phyloP scores from a whole-genome alignment of 2,888 invertebrate species.

The Cephus rjabovi region DNA sequence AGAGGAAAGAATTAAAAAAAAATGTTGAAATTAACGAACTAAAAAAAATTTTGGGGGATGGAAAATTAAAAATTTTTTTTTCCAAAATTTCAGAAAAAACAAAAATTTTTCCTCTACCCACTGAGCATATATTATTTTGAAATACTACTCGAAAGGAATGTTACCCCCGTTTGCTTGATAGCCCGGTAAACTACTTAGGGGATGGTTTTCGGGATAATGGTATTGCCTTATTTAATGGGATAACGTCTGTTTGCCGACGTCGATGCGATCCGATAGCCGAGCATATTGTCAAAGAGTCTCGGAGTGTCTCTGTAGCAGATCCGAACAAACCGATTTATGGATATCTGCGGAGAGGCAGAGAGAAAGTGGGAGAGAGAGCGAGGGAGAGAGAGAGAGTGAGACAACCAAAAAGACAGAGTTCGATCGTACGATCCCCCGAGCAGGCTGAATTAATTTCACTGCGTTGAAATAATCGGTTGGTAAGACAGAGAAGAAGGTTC shows the following conservation, averaged over 20 bases:
- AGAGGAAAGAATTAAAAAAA: neutral
- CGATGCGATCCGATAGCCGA: neutral
- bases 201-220: neutral
- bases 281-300: neutral
- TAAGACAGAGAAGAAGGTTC: slow-evolving; percentile 40
- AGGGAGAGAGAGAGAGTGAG: neutral
- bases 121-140: neutral
- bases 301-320: neutral
- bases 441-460: slow-evolving; percentile 29
- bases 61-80: too few relatives aligned
- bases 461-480: slow-evolving; percentile 27
- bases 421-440: slow-evolving; percentile 18
- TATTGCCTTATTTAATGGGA: neutral
- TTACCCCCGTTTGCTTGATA: neutral
- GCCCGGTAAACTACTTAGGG: neutral
- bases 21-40: neutral
- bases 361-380: neutral
- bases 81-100: too few relatives aligned
- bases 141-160: neutral
- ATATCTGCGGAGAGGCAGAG: neutral
- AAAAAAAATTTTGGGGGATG: too few relatives aligned
- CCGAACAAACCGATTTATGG: neutral
- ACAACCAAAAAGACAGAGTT: neutral
- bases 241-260: neutral
- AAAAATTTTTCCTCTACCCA: too few relatives aligned